These are phyloP conservation scores for Forbesichthys papilliferus DNA, from an alignment of 2,113 vertebrate genomes.

Conservation along the genomic window DNA sequence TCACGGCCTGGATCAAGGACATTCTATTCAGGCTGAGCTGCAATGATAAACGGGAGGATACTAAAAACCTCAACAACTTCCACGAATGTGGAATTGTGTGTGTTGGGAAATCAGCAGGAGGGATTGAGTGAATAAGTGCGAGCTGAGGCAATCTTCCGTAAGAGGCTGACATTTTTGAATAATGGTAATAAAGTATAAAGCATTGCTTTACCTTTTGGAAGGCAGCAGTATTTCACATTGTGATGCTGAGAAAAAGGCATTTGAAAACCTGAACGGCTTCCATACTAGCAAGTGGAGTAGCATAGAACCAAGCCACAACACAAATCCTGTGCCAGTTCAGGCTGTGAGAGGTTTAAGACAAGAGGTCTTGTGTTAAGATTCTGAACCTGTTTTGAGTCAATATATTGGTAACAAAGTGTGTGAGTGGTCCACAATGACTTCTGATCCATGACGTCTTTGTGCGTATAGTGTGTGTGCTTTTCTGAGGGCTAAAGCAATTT, in stretches of 20 bases:
- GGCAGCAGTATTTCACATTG: conserved; percentile 32
- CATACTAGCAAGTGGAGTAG: conserved; percentile 1
- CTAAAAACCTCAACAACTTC: too few species aligned
- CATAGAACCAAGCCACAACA: conserved; percentile 11
- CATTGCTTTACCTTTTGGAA: conserved; percentile 24
- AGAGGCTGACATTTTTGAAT: conserved; percentile 22
- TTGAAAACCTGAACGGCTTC: conserved; percentile 16
- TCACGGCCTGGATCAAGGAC: too few species aligned
- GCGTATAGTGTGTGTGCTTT: background rate
- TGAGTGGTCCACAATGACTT: background rate
- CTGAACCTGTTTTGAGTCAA: background rate
- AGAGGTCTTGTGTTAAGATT: background rate
- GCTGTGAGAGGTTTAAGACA: background rate
- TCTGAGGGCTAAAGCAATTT: conserved; percentile 4
- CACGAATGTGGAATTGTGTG: too few species aligned
- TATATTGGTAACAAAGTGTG: background rate
- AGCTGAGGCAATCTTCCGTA: too few species aligned
- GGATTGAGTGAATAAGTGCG: too few species aligned
- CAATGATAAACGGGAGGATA: too few species aligned
- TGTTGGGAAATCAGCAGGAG: too few species aligned
- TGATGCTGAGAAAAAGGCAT: background rate
- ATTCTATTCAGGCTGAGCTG: too few species aligned
- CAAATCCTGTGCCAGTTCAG: conserved; percentile 3
- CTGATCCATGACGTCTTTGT: background rate
- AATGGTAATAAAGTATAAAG: conserved; percentile 40